Base-by-base conservation (phyloP, 2,888 invertebrate species). In the Napeogenes sylphis region DNA sequence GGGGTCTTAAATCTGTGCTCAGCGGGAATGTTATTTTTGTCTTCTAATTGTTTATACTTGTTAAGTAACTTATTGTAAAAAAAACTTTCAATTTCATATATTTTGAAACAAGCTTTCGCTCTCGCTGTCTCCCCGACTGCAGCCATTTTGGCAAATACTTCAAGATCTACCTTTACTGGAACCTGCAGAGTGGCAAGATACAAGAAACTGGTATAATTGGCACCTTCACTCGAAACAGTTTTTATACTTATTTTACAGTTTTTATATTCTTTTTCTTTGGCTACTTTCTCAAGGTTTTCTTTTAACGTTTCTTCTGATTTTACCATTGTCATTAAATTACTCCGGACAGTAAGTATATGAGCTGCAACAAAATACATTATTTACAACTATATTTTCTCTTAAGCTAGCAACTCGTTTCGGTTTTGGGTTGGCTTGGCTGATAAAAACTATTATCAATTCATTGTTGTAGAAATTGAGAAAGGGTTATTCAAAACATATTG, bases 201-300 rank as follows among this genome's bases (percentile, higher is more conserved):
- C 0, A 83, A 63, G 10, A 66, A 68, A 4, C 82, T 79, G 2
- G 79, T 77, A 66, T 77, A 83, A 64, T 82, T 83, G 0, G 78
- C 82, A 1, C 84, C 84, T 2, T 70, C 79, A 4, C 71, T 78
- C 10, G 73, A 73, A 13, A 77, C 68, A 4, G 75, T 70, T 10
- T 71, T 72, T 2, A 80, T 45, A 45, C 69, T 63, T 5, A 80
- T 59, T 14, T 71, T 57, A 51, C 68, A 66, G 21, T 76, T 62
- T 14, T 73, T 59, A 63, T 75, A 78, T 2, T 73, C 63, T 12
- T 75, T 70, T 54, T 78, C 73, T 35, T 45, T 58, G 1, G 79
- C 77, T 4, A 83, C 72, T 57, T 70, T 68, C 14, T 72, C 66
- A 13, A 80, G 68, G 4, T 75, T 59, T 14, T 59, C 59, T 5